phyloP scores from a whole-genome alignment of 2,797 vertebrate genomes.

The Chaetophractus vellerosus region DNA sequence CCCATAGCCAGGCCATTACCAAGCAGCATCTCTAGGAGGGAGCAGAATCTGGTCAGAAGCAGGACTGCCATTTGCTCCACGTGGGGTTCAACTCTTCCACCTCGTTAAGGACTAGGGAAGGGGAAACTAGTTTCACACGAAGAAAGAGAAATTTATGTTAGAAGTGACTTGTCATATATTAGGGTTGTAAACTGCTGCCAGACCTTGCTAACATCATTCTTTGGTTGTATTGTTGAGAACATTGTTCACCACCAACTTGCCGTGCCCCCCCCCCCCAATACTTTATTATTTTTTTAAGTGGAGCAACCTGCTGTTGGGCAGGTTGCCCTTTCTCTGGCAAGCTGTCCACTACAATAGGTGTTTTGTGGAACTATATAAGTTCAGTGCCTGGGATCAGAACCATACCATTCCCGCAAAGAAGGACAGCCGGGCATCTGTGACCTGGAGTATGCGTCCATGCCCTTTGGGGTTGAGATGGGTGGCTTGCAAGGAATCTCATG shows the following conservation, averaged over 20 bases:
- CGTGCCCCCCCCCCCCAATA: not conserved
- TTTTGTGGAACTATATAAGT: not conserved
- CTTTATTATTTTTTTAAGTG: slow-evolving; percentile 22
- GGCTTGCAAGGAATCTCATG: not conserved
- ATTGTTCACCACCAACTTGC: not conserved
- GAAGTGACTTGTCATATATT: not conserved
- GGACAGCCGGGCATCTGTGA: not conserved
- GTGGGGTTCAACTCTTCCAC: not conserved
- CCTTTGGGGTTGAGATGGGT: not conserved
- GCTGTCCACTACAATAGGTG: not conserved
- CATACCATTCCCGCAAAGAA: not conserved
- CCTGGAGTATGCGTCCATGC: not conserved
- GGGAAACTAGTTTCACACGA: not conserved
- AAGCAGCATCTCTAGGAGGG: not conserved
- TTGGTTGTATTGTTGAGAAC: not conserved
- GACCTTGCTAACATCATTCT: not conserved
- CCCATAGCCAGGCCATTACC: not conserved
- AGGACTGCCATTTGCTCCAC: not conserved
- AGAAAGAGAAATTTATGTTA: slow-evolving; percentile 30
- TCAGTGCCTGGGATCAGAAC: slow-evolving; percentile 2
- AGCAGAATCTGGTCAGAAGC: slow-evolving; percentile 3
- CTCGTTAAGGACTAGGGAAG: not conserved
- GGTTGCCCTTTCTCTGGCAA: not conserved
- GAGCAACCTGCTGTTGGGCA: not conserved
- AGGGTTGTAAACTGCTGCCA: slow-evolving; percentile 10